These are phyloP conservation scores for Grapholita molesta DNA, from an alignment of 1,140 invertebrate species.

Conservation along the genomic window DNA sequence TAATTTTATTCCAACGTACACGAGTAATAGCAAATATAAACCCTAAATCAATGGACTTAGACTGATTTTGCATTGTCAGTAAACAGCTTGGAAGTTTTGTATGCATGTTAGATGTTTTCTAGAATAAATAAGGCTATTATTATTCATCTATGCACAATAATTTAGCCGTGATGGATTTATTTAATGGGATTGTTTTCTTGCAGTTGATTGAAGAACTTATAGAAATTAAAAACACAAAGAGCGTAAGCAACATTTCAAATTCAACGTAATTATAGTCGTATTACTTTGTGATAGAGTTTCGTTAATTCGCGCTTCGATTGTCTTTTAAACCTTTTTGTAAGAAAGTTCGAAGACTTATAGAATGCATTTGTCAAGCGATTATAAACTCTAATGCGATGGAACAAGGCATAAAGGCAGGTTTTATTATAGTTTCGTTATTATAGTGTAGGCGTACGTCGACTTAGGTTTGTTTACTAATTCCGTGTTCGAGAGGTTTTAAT, in stretches of 20 bases:
- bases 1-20: no score
- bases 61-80: not conserved
- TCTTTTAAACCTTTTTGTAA: not conserved
- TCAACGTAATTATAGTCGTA: not conserved
- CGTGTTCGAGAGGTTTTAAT: not conserved
- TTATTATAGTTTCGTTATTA: not conserved
- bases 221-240: not conserved
- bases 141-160: constrained; percentile 3
- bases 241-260: not conserved
- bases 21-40: no score
- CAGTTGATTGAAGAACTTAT: not conserved
- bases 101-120: not conserved
- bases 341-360: not conserved
- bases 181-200: not conserved
- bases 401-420: not conserved
- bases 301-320: not conserved
- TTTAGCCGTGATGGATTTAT: not conserved
- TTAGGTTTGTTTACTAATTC: not conserved
- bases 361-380: not conserved
- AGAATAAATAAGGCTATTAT: not conserved
- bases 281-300: not conserved
- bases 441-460: not conserved
- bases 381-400: not conserved
- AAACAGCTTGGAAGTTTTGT: not conserved
- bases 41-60: not conserved